Evolutionary conservation across 2,888 invertebrate genomes (phyloP), one percentile per base, ranked within the genome.

Genomic region (Griposia aprilina): DNA sequence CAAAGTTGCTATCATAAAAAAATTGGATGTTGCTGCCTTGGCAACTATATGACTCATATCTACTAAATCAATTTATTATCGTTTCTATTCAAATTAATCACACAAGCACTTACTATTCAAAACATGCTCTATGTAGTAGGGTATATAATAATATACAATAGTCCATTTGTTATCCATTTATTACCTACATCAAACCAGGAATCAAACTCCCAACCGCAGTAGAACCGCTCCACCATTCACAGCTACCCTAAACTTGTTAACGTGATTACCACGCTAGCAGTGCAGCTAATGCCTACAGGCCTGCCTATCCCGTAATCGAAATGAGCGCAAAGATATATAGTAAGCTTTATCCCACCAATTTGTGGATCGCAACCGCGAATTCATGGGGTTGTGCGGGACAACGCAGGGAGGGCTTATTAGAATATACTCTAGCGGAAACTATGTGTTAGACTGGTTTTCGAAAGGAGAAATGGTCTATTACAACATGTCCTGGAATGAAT

Each of bases 311-410:
- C 78, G 23, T 78, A 85, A 84, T 84, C 86, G 74, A 70, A 85
- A 84, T 82, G 69, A 84, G 86, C 82, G 62, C 68, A 82, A 84
- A 82, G 86, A 85, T 85, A 82, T 75, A 78, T 75, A 78, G 74
- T 66, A 77, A 82, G 86, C 66, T 82, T 82, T 78, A 82, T 82
- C 62, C 72, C 63, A 57, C 82, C 72, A 85, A 78, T 85, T 85
- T 77, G 82, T 77, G 72, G 82, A 82, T 75, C 65, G 65, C 50
- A 50, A 75, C 82, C 65, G 57, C 66, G 72, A 70, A 82, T 85
- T 77, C 77, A 85, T 85, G 41, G 82, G 66, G 45, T 77, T 20
- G 41, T 63, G 59, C 13, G 60, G 66, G 69, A 75, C 76, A 84
- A 45, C 50, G 52, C 8, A n/a, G 20, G 1, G n/a, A 15, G 67